Evolutionary conservation across 2,888 invertebrate species (phyloP), one percentile per base, ranked within the genome.

Genomic region (Polydrusus pterygomalis): DNA sequence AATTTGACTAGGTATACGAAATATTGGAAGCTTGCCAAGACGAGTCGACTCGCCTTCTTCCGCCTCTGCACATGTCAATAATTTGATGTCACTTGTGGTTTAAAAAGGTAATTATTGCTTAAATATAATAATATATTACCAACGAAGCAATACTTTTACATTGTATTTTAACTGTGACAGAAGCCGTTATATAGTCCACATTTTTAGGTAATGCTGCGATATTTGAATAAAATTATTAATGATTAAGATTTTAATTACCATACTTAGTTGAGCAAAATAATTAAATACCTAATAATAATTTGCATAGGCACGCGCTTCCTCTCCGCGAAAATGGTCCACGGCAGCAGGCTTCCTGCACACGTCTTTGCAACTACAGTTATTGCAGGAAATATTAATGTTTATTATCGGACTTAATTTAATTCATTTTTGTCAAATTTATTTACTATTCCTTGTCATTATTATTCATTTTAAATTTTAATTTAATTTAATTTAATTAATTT

Each of bases 281-380:
- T 49, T 15, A 49, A 64, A 64, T 13, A 25, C 47, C n/a, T 40
- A 49, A 49, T 43, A 64, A 54, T 56, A 70, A 70, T 67, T 62
- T 75, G 62, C 40, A 63, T 30, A 20, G 71, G 76, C 71, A 76
- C 76, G 72, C 69, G 76, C 63, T 71, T 72, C 72, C 76, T 74
- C 25, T 34, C 40, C 15, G 65, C 45, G 47, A 75, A 70, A 75
- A 65, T 75, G 15, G 60, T 43, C 30, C 17, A 51, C 62, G 64
- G 69, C 69, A 64, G 76, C 69, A 17, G 54, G 38, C 56, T 58
- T 73, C 77, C 73, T 51, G 58, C 34, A 30, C 38, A 60, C 51
- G 54, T 60, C n/a, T 20, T 54, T 20, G 51, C n/a, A 51, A 68
- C 20, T 71, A 75, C 75, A 75, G 75, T 75, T 75, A 75, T 17